Base-by-base conservation (phyloP, 2,113 vertebrate species). In the Excalfactoria chinensis region DNA sequence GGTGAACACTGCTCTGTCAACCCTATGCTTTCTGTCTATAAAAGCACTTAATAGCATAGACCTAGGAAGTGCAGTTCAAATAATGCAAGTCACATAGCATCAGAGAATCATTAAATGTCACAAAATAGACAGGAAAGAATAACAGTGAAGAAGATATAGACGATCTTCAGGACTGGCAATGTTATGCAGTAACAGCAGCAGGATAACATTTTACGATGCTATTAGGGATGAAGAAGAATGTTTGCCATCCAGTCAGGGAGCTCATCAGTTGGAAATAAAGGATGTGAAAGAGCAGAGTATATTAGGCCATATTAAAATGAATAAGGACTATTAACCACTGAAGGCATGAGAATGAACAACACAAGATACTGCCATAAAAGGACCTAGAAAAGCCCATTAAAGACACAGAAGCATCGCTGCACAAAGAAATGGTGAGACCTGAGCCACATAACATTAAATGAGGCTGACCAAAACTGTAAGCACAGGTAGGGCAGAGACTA, bases 231-330 rank as follows among this genome's bases (percentile, higher is more conserved):
- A 8, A 35, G 25, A 75, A 53, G 28, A 76, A 67, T 2, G 4
- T 16, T 37, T 0, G 0, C 25, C n/a, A 32, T 35, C 11, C n/a
- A 43, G 23, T 14, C 40, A 55, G 21, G 15, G 58, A 81, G 51
- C 15, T 86, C 49, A 76, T n/a, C 64, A 43, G 35, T 7, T 68
- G 46, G 81, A 72, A 86, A 34, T 10, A 37, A 37, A 71, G 6
- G 43, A 40, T 53, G 49, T 19, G n/a, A 70, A 58, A 35, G 49
- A 85, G 23, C 14, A 53, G 21, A 25, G 43, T 28, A 6, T 13
- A 26, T 64, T 41, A 40, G 51, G 18, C 40, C 34, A 19, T 26
- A 21, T 40, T 67, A 68, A 82, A 82, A 72, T 8, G 3, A 75
- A 2, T 71, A 71, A 20, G 6, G 44, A 66, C 69, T 48, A 48